Evolutionary conservation across 1,140 invertebrate genomes (phyloP), one percentile per base, ranked within the genome.

Genomic region (Meloidogyne hapla): DNA sequence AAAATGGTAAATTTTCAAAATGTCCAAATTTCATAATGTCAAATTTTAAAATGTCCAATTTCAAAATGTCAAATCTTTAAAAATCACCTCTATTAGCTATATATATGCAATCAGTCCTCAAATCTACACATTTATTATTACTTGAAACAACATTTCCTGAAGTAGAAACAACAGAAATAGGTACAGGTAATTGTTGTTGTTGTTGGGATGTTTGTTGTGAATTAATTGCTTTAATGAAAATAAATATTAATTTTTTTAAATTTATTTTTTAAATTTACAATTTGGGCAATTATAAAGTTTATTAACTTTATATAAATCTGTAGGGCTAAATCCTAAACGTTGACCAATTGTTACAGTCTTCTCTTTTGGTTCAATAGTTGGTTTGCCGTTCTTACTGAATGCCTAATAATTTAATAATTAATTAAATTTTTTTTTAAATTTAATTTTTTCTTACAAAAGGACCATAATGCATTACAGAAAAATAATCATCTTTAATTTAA

Each of bases 251-350:
- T 33, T 33, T 33, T 5, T 33, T 33, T 33, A 8, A 33, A 33
- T 33, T 33, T 33, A 33, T 33, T 33, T 33, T n/a, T n/a, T n/a
- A n/a, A n/a, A n/a, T n/a, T n/a, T 56, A 56, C 48, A 8, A 56
- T 56, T 48, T 71, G 79, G 75, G 40, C 89, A 89, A 26, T 85
- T 84, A 77, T 90, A 90, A 15, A 90, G 80, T 56, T 84, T 88
- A 74, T 89, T 89, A 40, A 90, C 85, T 77, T 90, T 90, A 18
- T 71, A 77, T 15, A 89, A 77, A 77, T 90, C 89, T n/a, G 85
- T 87, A 0, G 75, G 66, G 68, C 88, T 89, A 65, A 90, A 85
- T 2, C 85, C 87, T 18, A 80, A 69, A 42, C 89, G 77, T 79
- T 90, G 89, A 18, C 89, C 89, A 64, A 90, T 89, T 56, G 80